Base-by-base conservation (phyloP, 2,113 vertebrate species). In the Platysternon megacephalum region DNA sequence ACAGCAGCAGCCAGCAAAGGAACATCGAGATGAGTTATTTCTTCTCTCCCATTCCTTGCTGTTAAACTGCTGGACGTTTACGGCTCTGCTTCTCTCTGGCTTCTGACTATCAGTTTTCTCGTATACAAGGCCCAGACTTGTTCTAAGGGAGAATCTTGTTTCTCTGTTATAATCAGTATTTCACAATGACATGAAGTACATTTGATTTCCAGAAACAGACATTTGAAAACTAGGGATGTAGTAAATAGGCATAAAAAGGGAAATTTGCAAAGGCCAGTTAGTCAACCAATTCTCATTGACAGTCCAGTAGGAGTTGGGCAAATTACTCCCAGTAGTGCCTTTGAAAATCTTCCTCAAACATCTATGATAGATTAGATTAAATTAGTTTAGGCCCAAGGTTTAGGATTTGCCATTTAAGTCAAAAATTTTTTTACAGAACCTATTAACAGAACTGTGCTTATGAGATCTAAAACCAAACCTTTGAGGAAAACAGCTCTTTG, bases 221-320 rank as follows among this genome's bases (percentile, higher is more conserved):
- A 22, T n/a, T 90, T 29, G 21, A 87, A 80, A 81, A 68, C 22
- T 32, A 91, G 79, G 5, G 81, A 46, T 74, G 53, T 89, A 96
- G 55, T 88, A 53, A 83, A 17, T 51, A 28, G 26, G 22, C 89
- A 21, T 42, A 32, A 51, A n/a, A 85, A 19, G 85, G 42, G 79
- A 85, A 22, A 5, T 17, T 88, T 91, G 46, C 7, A 58, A 88
- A 92, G n/a, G 13, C 11, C 12, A 35, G 13, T 39, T 39, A 61
- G 16, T 87, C 13, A 1, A 74, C 58, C 32, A 93, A 28, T 84
- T 93, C 79, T 86, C 11, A 10, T 6, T 42, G 82, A 44, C 86
- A 93, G 65, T 10, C 9, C 16, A 0, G 0, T 48, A 5, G 29
- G 74, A 16, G 7, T 0, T 13, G 17, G 28, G 6, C 35, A 12